Conservation (phyloP, 2,113 vertebrate genomes). For the Puffinus mauretanicus region DNA sequence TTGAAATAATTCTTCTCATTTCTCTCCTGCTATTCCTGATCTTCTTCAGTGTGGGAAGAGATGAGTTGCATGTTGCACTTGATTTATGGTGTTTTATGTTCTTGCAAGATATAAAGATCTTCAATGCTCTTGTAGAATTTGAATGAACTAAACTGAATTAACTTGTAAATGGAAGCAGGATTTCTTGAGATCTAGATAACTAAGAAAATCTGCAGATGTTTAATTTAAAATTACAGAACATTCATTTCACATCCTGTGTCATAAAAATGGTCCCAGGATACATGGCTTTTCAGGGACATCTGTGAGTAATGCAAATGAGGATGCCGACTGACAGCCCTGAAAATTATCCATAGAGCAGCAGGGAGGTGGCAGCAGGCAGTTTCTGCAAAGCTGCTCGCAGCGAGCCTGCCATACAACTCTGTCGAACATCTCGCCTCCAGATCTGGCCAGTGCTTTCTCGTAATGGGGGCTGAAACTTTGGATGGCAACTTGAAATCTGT, state of each 20-base stretch:
- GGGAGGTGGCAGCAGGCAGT: neutral
- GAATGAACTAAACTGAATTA: neutral
- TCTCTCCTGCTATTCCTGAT: neutral
- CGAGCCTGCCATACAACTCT: neutral
- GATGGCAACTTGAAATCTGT: neutral
- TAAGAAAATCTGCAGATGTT: conserved; percentile 40
- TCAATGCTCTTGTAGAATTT: neutral
- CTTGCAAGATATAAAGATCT: neutral
- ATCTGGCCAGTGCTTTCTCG: neutral
- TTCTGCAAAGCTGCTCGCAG: neutral
- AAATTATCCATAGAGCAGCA: neutral
- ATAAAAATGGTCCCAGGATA: neutral
- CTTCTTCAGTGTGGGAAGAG: neutral
- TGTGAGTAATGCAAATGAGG: conserved; percentile 52
- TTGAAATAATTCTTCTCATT: neutral
- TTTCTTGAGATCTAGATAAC: neutral
- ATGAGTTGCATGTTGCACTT: neutral
- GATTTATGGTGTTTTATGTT: neutral
- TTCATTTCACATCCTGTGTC: conserved; percentile 9
- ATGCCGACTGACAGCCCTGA: neutral
- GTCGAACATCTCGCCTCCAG: neutral
- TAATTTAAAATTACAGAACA: conserved; percentile 32
- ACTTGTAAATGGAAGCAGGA: conserved; percentile 1
- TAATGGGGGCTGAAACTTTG: neutral
- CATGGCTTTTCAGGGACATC: conserved; percentile 35